Percentiles rank a stretch among this genome's conserved stretches.
Evolutionary conservation across 2,113 vertebrate genomes (phyloP).

Genomic region (Anhinga anhinga): DNA sequence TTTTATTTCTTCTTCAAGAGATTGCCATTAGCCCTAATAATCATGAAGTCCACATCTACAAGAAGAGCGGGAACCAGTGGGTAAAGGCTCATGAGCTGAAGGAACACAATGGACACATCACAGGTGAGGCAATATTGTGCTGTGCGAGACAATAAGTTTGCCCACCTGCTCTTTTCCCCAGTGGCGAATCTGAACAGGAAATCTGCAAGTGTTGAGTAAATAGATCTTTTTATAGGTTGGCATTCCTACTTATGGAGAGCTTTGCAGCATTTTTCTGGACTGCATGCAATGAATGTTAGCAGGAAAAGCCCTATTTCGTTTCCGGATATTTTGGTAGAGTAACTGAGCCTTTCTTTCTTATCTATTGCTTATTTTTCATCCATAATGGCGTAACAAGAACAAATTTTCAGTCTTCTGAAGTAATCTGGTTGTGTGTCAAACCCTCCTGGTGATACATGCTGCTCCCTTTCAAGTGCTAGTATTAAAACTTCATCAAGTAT

Average conservation of each 20-base stretch:
- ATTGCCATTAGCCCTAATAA: constrained; percentile 99
- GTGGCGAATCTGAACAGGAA: background rate
- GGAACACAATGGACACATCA: constrained; percentile 98
- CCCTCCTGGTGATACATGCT: background rate
- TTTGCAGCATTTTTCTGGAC: background rate
- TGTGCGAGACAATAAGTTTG: background rate
- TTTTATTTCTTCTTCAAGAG: constrained; percentile 75
- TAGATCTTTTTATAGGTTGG: background rate
- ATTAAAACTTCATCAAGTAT: background rate
- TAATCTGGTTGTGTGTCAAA: background rate
- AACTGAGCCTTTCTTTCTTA: background rate
- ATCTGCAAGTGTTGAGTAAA: background rate
- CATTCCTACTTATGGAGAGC: background rate
- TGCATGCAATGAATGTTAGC: background rate
- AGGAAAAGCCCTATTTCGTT: background rate
- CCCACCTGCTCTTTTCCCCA: background rate
- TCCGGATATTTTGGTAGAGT: background rate
- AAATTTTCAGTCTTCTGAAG: background rate
- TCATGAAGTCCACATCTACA: constrained; percentile 99
- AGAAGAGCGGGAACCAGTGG: constrained; percentile 96
- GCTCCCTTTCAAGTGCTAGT: background rate
- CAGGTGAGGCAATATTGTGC: constrained; percentile 75
- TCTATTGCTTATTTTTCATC: background rate
- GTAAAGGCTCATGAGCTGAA: constrained; percentile 95
- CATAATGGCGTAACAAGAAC: background rate